A percentile compares a stretch with the other conserved stretches of the same genome.
phyloP scores from a whole-genome alignment of 1,140 invertebrate genomes.

The Heliothis virescens region DNA sequence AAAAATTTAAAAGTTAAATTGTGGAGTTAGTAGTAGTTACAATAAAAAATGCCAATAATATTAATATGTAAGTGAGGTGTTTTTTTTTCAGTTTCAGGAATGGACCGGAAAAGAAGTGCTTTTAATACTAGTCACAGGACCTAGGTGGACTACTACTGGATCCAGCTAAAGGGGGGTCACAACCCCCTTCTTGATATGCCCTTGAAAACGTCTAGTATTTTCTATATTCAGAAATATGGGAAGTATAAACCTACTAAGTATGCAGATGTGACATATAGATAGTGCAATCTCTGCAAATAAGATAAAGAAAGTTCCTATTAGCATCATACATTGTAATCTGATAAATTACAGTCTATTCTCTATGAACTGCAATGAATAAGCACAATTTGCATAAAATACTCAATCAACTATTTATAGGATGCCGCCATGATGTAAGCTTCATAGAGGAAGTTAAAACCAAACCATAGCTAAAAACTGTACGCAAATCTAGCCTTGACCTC shows the following conservation, averaged over 20 bases:
- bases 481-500: conserved; percentile 32
- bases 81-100: too few relatives aligned
- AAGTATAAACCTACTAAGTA: background rate
- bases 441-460: background rate
- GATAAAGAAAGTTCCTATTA: background rate
- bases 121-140: too few relatives aligned
- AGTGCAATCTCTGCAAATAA: background rate
- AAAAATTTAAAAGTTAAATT: too few relatives aligned
- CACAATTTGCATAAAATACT: background rate
- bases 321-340: background rate
- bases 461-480: conserved; percentile 4
- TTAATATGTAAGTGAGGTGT: too few relatives aligned
- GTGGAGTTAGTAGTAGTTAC: too few relatives aligned
- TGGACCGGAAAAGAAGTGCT: too few relatives aligned
- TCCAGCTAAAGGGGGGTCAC: too few relatives aligned
- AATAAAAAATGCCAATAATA: too few relatives aligned
- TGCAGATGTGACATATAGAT: background rate
- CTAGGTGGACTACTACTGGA: too few relatives aligned
- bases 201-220: too few relatives aligned
- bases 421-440: background rate
- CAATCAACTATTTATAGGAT: background rate
- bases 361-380: background rate
- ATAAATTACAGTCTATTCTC: conserved; percentile 3
- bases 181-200: too few relatives aligned
- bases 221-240: too few relatives aligned